Evolutionary conservation across 2,113 vertebrate genomes (phyloP), one percentile per base, ranked within the genome.

Genomic region (Phrynosoma platyrhinos): DNA sequence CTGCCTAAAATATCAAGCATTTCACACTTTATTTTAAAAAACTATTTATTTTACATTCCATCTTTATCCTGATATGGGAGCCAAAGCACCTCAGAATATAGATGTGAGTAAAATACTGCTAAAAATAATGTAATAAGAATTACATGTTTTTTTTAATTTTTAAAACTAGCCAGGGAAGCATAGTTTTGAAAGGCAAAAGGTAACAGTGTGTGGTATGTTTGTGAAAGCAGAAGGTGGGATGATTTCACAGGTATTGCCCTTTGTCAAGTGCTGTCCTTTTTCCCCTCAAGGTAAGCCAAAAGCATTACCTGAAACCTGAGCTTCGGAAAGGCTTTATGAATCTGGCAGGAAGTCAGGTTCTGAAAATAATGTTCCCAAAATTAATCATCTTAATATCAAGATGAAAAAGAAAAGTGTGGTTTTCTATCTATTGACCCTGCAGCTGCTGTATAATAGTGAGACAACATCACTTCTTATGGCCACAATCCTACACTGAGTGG

Each of bases 151-250:
- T 47, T 80, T 0, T n/a, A 0, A 47, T 23, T 9, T 21, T 47
- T 42, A 36, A 47, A 76, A 76, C 27, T 23, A 21, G 14, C 21
- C 69, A 88, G 71, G 23, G 36, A 66, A 77, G 25, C 13, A 79
- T 32, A 84, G 52, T 32, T 71, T 18, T 81, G 86, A 88, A 52
- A 16, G 64, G 87, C 91, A 91, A 85, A 91, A 91, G 88, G 12
- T 7, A 20, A 55, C 5, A 40, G 4, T 62, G 36, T 21, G 40
- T 40, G 58, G 32, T 12, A 32, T 2, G 10, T 18, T 47, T 77
- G 9, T 23, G 21, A 25, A 25, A 78, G 25, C 23, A 27, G n/a
- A 27, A 78, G 23, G 42, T 25, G 2, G 42, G 12, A 9, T 52
- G 40, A 25, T 78, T 78, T 47, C 36, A 47, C 21, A 32, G 5